A percentile compares a stretch with the other conserved stretches of the same genome.
Conservation (phyloP, 2,113 vertebrate genomes). For the Ceyx margarethae region DNA sequence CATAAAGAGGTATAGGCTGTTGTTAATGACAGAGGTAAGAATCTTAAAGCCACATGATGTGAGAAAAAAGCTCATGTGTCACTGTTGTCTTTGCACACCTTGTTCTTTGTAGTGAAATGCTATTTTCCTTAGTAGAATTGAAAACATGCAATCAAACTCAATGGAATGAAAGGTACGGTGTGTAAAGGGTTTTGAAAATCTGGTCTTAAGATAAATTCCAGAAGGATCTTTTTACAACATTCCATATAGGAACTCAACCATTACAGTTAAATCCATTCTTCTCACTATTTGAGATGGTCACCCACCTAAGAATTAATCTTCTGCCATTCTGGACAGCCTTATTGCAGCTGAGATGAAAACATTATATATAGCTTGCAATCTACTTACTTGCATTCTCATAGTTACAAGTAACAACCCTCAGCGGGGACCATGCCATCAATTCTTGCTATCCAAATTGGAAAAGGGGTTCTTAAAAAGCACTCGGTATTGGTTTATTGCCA, state of each 20-base stretch:
- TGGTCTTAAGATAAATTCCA: not conserved
- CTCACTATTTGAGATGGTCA: not conserved
- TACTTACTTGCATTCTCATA: not conserved
- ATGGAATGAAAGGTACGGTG: not conserved
- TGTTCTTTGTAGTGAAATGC: not conserved
- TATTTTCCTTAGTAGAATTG: not conserved
- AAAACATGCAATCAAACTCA: not conserved
- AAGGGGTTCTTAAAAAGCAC: not conserved
- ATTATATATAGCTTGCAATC: not conserved
- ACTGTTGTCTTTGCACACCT: not conserved
- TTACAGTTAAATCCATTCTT: not conserved
- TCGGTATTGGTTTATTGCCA: not conserved
- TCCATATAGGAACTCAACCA: not conserved
- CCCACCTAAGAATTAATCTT: not conserved
- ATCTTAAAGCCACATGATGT: not conserved
- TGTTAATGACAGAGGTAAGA: not conserved
- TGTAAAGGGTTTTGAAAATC: not conserved
- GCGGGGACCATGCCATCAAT: not conserved
- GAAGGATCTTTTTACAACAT: not conserved
- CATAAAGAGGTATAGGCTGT: not conserved
- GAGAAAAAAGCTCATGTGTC: not conserved
- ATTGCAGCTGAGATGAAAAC: not conserved
- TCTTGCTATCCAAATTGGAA: not conserved
- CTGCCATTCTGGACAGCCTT: not conserved
- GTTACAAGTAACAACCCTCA: not conserved